Evolutionary conservation across 2,113 vertebrate species (phyloP), one percentile per base, ranked within the genome.

Genomic region (Austrofundulus limnaeus): DNA sequence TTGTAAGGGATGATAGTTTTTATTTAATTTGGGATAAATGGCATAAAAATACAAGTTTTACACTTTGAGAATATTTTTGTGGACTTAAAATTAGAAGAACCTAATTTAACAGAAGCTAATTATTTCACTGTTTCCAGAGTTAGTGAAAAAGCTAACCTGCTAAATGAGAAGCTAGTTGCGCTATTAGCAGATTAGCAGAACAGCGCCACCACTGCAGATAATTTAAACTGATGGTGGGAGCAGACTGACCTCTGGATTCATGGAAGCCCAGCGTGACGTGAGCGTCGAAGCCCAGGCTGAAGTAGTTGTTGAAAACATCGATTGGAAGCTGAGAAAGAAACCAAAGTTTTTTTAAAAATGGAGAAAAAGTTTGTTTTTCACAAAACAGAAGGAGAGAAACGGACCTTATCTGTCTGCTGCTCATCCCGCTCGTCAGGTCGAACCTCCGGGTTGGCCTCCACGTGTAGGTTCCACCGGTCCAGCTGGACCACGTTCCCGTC

Each of bases 281-380:
- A 7, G 96, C 96, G 0, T 98, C 96, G 66, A 98, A 98, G 74
- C 96, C 96, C 54, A 98, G 92, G 71, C 96, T 98, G 92, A 98
- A 98, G 88, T 98, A 98, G 86, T 98, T 98, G 89, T 98, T 98
- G 91, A 98, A 98, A 71, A 98, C 94, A 37, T 98, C 95, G 39
- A 98, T 91, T 4, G 96, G 96, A 55, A 98, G 94, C 85, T 88
- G 59, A 64, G 47, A 19, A 23, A 0, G 19, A 56, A 16, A 17
- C 58, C 2, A 15, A 50, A 41, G 16, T 10, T 28, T 4, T 28
- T 28, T 28, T 28, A 28, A 28, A 28, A 28, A 3, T 28, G n/a
- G n/a, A n/a, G n/a, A 5, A 34, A 34, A 42, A n/a, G 16, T 8
- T 7, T n/a, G 16, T n/a, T 19, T 9, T 19, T 17, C 19, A 10